A percentile compares a stretch with the other conserved stretches of the same genome.
Evolutionary conservation across 2,888 invertebrate species (phyloP).

Genomic region (Chalcis sispes): DNA sequence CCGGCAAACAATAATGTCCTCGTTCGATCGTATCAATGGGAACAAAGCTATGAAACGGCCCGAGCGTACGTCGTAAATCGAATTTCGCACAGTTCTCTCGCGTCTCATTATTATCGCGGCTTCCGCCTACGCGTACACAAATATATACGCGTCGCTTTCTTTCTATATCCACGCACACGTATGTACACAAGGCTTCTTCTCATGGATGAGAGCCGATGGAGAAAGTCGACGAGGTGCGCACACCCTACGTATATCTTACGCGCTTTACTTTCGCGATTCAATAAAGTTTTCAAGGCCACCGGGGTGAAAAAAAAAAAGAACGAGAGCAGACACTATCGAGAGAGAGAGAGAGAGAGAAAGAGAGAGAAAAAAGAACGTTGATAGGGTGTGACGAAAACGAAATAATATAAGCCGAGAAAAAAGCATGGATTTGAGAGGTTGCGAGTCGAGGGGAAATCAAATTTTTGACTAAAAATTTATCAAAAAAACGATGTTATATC

Average conservation of each 20-base stretch:
- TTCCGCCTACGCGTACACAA: too few species aligned
- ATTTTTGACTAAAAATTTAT: too few species aligned
- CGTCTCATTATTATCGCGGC: too few species aligned
- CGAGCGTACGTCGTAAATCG: conserved; percentile 42
- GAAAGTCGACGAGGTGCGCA: not conserved
- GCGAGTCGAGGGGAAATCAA: not conserved
- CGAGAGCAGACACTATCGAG: not conserved
- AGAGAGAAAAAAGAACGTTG: not conserved
- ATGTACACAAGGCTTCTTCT: too few species aligned
- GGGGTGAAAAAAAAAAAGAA: conserved; percentile 31
- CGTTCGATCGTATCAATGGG: conserved; percentile 35
- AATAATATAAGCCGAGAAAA: too few species aligned
- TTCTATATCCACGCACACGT: too few species aligned
- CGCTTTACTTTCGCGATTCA: conserved; percentile 66
- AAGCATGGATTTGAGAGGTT: conserved; percentile 3
- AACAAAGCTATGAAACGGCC: conserved; percentile 45
- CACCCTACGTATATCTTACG: conserved; percentile 22
- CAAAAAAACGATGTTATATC: too few species aligned
- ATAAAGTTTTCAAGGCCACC: conserved; percentile 62
- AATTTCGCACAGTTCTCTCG: conserved; percentile 42
- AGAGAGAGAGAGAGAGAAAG: not conserved
- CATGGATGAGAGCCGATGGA: not conserved
- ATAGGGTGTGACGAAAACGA: too few species aligned
- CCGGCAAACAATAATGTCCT: conserved; percentile 23
- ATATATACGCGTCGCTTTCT: too few species aligned